A percentile compares a stretch with the other conserved stretches of the same genome.
phyloP scores from a whole-genome alignment of 2,113 vertebrate genomes.

The Hippoglossus stenolepis region DNA sequence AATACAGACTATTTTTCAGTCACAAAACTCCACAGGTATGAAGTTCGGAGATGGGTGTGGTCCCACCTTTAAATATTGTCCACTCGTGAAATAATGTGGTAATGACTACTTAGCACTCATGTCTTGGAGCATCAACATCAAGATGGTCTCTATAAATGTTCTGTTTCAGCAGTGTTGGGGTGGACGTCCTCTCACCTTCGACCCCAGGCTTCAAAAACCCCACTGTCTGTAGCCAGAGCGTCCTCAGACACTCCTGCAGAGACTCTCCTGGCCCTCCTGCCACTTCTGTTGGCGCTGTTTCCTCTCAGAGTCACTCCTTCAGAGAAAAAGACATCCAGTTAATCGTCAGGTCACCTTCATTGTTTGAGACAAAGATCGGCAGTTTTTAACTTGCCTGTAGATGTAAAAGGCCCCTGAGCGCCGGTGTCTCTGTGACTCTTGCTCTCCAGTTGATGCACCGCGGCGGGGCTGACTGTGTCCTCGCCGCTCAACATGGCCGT shows the following conservation, averaged over 20 bases:
- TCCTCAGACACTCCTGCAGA: slow-evolving; percentile 94
- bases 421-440: slow-evolving; percentile 85
- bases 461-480: slow-evolving; percentile 54
- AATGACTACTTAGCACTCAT: background rate
- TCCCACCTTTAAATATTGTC: too few relatives aligned
- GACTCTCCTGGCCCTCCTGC: slow-evolving; percentile 89
- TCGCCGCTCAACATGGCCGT: slow-evolving; percentile 78
- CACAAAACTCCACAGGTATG: background rate
- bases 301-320: slow-evolving; percentile 91
- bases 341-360: background rate
- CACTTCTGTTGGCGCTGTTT: slow-evolving; percentile 87
- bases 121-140: background rate
- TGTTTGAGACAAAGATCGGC: background rate
- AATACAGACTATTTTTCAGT: background rate
- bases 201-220: slow-evolving; percentile 96
- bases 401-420: slow-evolving; percentile 79
- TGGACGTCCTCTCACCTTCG: slow-evolving; percentile 86
- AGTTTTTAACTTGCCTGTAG: slow-evolving; percentile 80
- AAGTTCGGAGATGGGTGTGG: background rate
- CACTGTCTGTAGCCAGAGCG: slow-evolving; percentile 95
- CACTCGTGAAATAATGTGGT: too few relatives aligned
- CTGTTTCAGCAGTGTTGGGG: background rate
- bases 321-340: background rate
- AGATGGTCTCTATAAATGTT: background rate
- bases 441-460: slow-evolving; percentile 79